Base-by-base conservation (phyloP, 1,140 invertebrate species). In the Drosophila sp. region DNA sequence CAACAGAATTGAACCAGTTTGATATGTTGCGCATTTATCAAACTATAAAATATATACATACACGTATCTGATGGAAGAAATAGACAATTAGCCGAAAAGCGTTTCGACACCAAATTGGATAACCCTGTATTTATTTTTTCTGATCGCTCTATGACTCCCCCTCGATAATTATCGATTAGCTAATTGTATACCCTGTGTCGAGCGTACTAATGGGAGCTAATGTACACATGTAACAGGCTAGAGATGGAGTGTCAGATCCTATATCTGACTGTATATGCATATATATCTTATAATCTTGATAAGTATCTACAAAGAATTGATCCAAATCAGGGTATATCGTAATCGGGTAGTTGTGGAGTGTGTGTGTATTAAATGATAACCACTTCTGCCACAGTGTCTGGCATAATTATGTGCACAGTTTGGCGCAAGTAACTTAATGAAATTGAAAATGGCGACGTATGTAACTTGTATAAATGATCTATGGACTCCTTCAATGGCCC, bases 1-100 rank as follows among this genome's bases (percentile, higher is more conserved):
- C 64, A 62, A 80, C 80, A 76, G 86, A 82, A 89, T 82, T 87
- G 83, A 87, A 87, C 82, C 83, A 87, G 82, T 87, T 87, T 89
- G 76, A 89, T 59, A 72, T 87, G 75, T 78, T 87, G 89, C 75
- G 82, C 82, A 87, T 87, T 87, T 76, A 87, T 82, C 78, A 87
- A 70, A 51, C n/a, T n/a, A n/a, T n/a, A 16, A 40, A 9, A 25
- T 8, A 41, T 18, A 34, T 1, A 45, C 13, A 13, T 14, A 43
- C 2, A 43, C 1, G 18, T 25, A 40, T 7, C 13, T 27, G n/a
- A 13, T 13, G 3, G 25, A 46, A 61, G 45, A 54, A 25, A 56
- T 43, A 7, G 13, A 21, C 38, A 61, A 69, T 51, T 34, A 43
- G 41, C n/a, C 46, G n/a, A 32, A 41, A 69, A 53, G 63, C 57